phyloP scores from a whole-genome alignment of 2,797 vertebrate genomes.

The Acomys russatus region DNA sequence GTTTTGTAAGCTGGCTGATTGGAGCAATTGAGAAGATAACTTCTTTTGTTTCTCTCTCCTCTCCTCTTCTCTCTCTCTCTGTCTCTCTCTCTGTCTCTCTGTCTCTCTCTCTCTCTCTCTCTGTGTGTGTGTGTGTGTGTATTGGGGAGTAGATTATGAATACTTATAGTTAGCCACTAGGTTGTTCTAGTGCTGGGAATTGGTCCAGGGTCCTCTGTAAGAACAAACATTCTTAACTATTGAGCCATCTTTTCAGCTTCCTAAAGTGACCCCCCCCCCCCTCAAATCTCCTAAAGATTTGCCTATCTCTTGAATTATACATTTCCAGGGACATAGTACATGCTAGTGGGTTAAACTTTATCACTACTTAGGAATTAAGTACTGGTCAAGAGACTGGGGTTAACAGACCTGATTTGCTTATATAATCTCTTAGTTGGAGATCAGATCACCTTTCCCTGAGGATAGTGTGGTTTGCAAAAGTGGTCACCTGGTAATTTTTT shows the following conservation, averaged over 20 bases:
- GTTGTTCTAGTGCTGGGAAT: slow-evolving; percentile 8
- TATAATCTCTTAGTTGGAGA: not conserved
- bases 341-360: slow-evolving; percentile 40
- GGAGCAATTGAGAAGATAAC: not conserved
- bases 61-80: too few relatives aligned
- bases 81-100: too few relatives aligned
- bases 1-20: slow-evolving; percentile 19
- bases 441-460: slow-evolving; percentile 18
- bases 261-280: not conserved
- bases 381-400: slow-evolving; percentile 9
- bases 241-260: not conserved
- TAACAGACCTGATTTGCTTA: slow-evolving; percentile 25
- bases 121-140: too few relatives aligned
- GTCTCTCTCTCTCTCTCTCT: too few relatives aligned
- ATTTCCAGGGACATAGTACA: slow-evolving; percentile 8
- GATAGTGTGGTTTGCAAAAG: slow-evolving; percentile 40
- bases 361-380: not conserved
- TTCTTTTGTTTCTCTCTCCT: too few relatives aligned
- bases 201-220: not conserved
- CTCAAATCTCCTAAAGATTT: not conserved
- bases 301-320: not conserved
- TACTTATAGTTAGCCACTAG: not conserved
- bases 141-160: not conserved
- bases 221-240: not conserved
- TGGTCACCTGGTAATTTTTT: slow-evolving; percentile 26